phyloP scores from a whole-genome alignment of 2,888 invertebrate species.

The Volucella bombylans region DNA sequence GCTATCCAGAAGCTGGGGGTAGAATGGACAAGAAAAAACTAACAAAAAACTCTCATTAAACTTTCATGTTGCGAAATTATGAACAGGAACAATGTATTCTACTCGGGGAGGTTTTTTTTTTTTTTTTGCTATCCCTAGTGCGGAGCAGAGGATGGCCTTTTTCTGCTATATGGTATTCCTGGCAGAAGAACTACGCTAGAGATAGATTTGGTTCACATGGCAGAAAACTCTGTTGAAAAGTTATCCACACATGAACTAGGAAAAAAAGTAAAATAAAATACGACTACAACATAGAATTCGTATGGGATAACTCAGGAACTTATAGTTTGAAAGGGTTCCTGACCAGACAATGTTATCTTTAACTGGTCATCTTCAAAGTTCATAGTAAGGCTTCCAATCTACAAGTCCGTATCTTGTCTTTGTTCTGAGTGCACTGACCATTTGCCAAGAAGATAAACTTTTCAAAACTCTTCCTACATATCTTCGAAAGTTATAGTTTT shows the following conservation, averaged over 20 bases:
- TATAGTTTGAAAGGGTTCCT: conserved; percentile 57
- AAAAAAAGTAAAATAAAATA: conserved; percentile 5
- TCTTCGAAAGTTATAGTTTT: conserved; percentile 31
- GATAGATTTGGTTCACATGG: conserved; percentile 19
- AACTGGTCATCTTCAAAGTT: conserved; percentile 61
- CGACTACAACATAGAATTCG: neutral
- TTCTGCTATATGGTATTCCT: conserved; percentile 18
- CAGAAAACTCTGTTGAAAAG: conserved; percentile 38
- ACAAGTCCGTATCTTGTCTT: neutral
- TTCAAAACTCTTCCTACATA: conserved; percentile 16
- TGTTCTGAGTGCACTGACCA: conserved; percentile 9
- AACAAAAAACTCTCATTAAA: conserved; percentile 61
- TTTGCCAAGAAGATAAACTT: conserved; percentile 58
- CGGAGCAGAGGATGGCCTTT: neutral
- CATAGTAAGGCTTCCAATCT: conserved; percentile 2
- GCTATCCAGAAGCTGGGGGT: conserved; percentile 2
- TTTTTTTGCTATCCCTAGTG: neutral
- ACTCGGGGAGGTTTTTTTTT: conserved; percentile 2
- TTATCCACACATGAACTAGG: conserved; percentile 13
- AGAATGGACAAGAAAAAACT: neutral
- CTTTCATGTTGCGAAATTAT: conserved; percentile 65
- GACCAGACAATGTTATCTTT: conserved; percentile 67
- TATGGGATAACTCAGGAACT: conserved; percentile 37
- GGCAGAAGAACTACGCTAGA: neutral
- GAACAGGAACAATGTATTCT: conserved; percentile 44